Conservation (phyloP, 2,888 invertebrate species). For the Smittia sp. region DNA sequence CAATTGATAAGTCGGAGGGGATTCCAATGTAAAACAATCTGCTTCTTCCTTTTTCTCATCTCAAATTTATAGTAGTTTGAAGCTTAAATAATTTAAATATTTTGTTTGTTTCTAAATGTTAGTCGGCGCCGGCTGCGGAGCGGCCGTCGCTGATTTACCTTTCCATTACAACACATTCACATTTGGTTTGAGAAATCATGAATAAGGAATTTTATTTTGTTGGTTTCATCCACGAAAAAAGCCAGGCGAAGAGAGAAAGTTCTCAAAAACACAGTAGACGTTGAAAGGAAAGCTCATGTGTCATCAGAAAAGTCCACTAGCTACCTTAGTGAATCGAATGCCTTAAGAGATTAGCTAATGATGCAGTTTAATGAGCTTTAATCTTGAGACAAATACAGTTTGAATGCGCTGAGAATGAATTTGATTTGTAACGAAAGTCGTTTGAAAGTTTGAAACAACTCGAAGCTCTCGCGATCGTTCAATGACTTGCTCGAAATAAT, state of each 20-base stretch:
- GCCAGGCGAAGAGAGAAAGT: not conserved
- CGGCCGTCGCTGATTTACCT: not conserved
- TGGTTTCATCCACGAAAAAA: not conserved
- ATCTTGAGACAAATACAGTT: not conserved
- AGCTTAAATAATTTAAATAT: conserved; percentile 19
- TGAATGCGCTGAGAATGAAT: not conserved
- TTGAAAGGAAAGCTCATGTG: not conserved
- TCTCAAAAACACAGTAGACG: not conserved
- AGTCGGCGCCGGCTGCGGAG: too few species aligned
- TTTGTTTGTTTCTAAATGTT: not conserved
- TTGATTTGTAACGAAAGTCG: too few species aligned
- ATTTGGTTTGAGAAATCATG: not conserved
- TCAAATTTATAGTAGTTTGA: not conserved
- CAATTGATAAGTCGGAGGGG: conserved; percentile 19
- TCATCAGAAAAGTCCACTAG: not conserved
- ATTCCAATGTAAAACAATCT: conserved; percentile 6
- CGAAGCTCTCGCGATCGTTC: not conserved
- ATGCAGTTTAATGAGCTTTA: conserved; percentile 9
- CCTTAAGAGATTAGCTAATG: not conserved
- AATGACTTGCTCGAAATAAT: not conserved
- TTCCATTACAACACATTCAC: conserved; percentile 2
- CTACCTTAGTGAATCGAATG: not conserved
- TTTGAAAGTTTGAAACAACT: too few species aligned
- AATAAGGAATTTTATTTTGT: not conserved
- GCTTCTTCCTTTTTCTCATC: not conserved